Evolutionary conservation across 2,888 invertebrate genomes (phyloP).

Genomic region (Aporophyla nigra): DNA sequence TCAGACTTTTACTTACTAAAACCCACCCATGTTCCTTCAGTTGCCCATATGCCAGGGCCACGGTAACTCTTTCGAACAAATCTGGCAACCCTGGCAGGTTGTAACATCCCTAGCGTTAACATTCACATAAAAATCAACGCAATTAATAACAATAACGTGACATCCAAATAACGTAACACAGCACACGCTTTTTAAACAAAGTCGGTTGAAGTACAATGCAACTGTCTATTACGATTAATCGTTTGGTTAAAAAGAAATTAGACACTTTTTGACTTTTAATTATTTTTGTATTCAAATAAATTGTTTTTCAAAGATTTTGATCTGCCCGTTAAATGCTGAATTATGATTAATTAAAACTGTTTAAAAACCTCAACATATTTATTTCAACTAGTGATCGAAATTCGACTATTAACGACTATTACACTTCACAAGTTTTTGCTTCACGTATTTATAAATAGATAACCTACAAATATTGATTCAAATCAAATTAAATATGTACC

Average conservation of each 20-base stretch:
- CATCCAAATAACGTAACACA: conserved; percentile 32
- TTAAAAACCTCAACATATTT: not conserved
- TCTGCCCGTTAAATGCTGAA: not conserved
- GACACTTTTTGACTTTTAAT: conserved; percentile 17
- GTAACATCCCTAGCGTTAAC: conserved; percentile 21
- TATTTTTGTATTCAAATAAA: not conserved
- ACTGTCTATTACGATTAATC: conserved; percentile 57
- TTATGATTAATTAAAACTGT: too few relatives aligned
- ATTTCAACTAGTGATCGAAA: too few relatives aligned
- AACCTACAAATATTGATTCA: too few relatives aligned
- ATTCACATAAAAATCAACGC: conserved; percentile 21
- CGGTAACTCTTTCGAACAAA: too few relatives aligned
- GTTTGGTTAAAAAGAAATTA: conserved; percentile 52
- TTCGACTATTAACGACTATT: too few relatives aligned
- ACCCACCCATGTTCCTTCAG: too few relatives aligned
- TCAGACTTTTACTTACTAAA: too few relatives aligned
- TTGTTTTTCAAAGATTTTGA: conserved; percentile 19
- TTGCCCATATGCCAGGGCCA: too few relatives aligned
- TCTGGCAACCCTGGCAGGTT: too few relatives aligned
- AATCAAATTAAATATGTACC: too few relatives aligned
- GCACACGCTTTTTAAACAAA: conserved; percentile 25
- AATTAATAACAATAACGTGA: conserved; percentile 44
- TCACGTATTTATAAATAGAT: too few relatives aligned
- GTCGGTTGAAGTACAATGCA: conserved; percentile 29
- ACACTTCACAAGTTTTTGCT: too few relatives aligned